Conservation (phyloP, 2,797 vertebrate species). For the Xiphorhynchus erythropygius region DNA sequence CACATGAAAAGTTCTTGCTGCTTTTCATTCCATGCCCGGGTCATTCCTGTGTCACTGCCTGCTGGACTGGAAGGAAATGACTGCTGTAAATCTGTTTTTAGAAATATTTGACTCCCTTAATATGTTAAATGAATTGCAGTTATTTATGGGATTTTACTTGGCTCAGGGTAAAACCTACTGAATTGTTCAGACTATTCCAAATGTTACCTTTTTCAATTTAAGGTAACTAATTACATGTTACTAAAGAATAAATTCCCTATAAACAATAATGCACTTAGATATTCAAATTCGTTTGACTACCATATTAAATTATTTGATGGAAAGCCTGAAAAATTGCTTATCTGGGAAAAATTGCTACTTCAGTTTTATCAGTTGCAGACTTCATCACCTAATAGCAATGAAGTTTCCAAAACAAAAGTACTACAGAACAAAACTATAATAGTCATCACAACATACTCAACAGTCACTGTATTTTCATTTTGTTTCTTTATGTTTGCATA, state of each 20-base stretch:
- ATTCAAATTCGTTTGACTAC: not conserved
- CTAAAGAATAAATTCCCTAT: not conserved
- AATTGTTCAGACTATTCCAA: not conserved
- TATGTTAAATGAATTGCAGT: slow-evolving; percentile 57
- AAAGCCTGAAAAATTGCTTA: not conserved
- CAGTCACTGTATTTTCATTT: not conserved
- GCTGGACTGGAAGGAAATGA: slow-evolving; percentile 70
- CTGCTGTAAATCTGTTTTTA: slow-evolving; percentile 69
- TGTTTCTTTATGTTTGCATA: not conserved
- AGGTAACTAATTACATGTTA: not conserved
- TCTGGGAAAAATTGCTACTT: not conserved
- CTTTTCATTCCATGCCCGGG: slow-evolving; percentile 49
- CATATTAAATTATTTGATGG: not conserved
- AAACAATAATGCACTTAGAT: not conserved
- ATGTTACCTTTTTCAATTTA: not conserved
- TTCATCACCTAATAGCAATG: not conserved
- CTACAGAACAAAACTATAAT: not conserved
- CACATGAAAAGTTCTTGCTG: slow-evolving; percentile 48
- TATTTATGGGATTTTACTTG: slow-evolving; percentile 65
- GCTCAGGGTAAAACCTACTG: not conserved
- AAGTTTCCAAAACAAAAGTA: not conserved
- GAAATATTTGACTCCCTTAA: slow-evolving; percentile 58
- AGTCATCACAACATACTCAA: not conserved
- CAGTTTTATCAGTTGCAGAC: not conserved
- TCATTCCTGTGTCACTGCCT: slow-evolving; percentile 69